These are phyloP conservation scores for Ceriagrion tenellum DNA, from an alignment of 2,888 invertebrate species.

Conservation along the genomic window DNA sequence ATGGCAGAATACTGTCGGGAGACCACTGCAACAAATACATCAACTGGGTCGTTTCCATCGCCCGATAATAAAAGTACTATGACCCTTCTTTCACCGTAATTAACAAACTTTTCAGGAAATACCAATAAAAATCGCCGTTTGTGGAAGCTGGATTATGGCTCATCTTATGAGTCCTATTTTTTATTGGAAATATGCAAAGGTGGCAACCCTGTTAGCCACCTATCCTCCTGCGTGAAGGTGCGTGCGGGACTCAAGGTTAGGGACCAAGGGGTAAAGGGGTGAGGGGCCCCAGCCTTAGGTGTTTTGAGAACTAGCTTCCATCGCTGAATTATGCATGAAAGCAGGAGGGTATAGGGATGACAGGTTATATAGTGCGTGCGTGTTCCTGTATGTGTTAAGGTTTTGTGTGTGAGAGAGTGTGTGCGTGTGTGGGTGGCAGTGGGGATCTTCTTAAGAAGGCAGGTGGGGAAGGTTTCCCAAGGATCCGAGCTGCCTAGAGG, in stretches of 20 bases:
- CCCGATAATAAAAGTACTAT: neutral
- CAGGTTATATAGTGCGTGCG: constrained; percentile 2
- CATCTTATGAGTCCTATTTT: neutral
- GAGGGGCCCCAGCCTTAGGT: neutral
- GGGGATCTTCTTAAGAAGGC: constrained; percentile 26
- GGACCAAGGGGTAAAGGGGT: neutral
- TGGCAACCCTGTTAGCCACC: neutral
- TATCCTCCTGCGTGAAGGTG: neutral
- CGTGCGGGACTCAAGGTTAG: neutral
- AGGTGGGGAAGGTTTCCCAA: neutral
- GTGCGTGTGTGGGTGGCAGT: neutral
- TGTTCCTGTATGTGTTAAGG: constrained; percentile 31
- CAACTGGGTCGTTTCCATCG: neutral
- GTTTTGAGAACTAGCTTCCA: constrained; percentile 30
- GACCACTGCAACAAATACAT: no score
- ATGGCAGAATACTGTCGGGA: no score
- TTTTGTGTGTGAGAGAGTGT: neutral
- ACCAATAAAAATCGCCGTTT: neutral
- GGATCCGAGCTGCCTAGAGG: neutral
- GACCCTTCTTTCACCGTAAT: neutral
- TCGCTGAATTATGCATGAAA: constrained; percentile 61
- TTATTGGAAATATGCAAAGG: neutral
- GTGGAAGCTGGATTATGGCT: neutral
- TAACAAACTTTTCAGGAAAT: neutral
- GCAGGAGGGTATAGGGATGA: neutral